These are phyloP conservation scores for Montipora capitata DNA, from an alignment of 92 coral and sea anemone genomes.

Conservation along the genomic window DNA sequence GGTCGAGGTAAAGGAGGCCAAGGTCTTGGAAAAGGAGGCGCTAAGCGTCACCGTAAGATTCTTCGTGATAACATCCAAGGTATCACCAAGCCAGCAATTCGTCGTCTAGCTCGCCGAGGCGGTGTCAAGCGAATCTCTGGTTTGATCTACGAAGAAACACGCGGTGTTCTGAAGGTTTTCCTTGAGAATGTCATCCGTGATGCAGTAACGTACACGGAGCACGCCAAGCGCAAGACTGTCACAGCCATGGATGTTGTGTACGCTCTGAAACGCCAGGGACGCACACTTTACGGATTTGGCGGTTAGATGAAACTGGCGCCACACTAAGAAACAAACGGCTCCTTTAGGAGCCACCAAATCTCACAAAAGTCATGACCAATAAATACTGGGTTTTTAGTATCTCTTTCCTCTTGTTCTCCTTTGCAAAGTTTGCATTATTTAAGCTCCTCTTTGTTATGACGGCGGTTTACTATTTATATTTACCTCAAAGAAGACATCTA, in stretches of 20 bases:
- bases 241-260: conserved; percentile 95
- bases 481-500: too few relatives aligned
- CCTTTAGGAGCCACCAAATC: conserved; percentile 16
- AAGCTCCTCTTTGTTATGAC: too few relatives aligned
- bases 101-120: conserved; percentile 95
- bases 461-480: too few relatives aligned
- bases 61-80: conserved; percentile 98
- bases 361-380: too few relatives aligned
- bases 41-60: conserved; percentile 97
- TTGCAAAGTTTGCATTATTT: too few relatives aligned
- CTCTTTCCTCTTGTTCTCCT: too few relatives aligned
- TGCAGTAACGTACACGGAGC: conserved; percentile 97
- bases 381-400: too few relatives aligned
- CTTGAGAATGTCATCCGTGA: conserved; percentile 99
- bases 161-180: conserved; percentile 97
- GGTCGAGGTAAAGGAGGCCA: conserved; percentile 94
- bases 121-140: conserved; percentile 96
- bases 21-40: conserved; percentile 98
- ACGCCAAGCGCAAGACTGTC: conserved; percentile 94
- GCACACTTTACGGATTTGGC: conserved; percentile 70
- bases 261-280: conserved; percentile 93
- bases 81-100: conserved; percentile 88
- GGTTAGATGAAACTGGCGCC: too few relatives aligned
- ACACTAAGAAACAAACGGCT: not conserved
- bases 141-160: conserved; percentile 97